Evolutionary conservation across 2,113 vertebrate genomes (phyloP).

Genomic region (Crotalus horridus): DNA sequence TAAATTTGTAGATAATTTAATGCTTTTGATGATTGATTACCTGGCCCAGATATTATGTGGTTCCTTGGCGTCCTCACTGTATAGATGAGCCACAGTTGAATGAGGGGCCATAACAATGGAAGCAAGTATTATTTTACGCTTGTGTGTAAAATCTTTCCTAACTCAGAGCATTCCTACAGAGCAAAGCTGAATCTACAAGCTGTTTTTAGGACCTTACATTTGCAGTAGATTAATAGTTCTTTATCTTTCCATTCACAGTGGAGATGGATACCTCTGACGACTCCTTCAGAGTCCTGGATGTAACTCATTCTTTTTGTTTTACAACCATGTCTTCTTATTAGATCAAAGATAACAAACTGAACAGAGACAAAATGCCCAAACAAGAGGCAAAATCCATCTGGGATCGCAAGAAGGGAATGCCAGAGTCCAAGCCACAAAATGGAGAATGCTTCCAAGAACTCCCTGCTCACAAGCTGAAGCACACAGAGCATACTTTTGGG

Average conservation of each 20-base stretch:
- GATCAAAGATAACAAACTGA: slow-evolving; percentile 76
- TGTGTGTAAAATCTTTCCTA: background rate
- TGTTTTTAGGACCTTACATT: background rate
- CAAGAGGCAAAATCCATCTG: slow-evolving; percentile 74
- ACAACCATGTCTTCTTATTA: slow-evolving; percentile 44
- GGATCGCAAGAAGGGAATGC: slow-evolving; percentile 72
- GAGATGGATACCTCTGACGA: background rate
- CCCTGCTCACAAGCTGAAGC: slow-evolving; percentile 78
- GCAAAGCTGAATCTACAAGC: background rate
- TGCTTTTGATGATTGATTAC: background rate
- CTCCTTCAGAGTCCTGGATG: background rate
- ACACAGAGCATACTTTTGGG: slow-evolving; percentile 86
- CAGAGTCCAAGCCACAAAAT: slow-evolving; percentile 81
- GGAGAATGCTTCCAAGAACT: slow-evolving; percentile 79
- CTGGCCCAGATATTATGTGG: background rate
- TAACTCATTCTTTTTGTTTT: slow-evolving; percentile 24
- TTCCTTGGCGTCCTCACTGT: background rate
- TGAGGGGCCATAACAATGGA: background rate
- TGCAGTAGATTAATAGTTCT: background rate
- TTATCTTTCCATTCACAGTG: background rate
- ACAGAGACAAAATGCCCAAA: slow-evolving; percentile 67
- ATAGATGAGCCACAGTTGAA: background rate
- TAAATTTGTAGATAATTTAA: background rate
- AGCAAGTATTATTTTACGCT: background rate
- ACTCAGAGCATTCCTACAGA: background rate